A percentile compares a stretch with the other conserved stretches of the same genome.
Evolutionary conservation across 2,113 vertebrate genomes (phyloP).

Genomic region (Lamprotornis superbus): DNA sequence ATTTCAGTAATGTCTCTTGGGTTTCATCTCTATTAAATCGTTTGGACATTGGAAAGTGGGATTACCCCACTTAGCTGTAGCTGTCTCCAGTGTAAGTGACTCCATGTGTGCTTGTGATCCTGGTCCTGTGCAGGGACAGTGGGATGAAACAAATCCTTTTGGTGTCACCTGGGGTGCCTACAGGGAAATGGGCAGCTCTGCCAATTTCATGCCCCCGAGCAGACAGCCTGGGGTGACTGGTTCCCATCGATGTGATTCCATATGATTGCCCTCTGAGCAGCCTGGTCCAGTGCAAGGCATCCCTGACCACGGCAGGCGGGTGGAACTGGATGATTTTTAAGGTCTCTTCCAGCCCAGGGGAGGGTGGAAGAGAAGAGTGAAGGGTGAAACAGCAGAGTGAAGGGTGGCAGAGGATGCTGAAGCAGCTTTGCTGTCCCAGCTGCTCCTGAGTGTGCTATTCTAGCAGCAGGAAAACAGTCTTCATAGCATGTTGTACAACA

Average conservation of each 20-base stretch:
- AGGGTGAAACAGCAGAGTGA: background rate
- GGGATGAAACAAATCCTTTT: background rate
- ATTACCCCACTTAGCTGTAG: background rate
- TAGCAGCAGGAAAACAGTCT: background rate
- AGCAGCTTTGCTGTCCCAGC: background rate
- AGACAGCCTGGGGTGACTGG: background rate
- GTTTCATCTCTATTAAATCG: conserved; percentile 20
- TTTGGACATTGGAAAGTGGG: conserved; percentile 1
- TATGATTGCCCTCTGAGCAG: background rate
- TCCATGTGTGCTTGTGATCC: background rate
- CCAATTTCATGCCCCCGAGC: accelerated
- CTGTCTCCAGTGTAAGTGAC: background rate
- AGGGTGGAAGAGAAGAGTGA: background rate
- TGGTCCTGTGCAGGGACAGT: background rate
- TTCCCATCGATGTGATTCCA: background rate
- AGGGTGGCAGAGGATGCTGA: background rate
- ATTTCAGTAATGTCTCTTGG: background rate
- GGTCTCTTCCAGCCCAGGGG: background rate
- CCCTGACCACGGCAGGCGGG: background rate
- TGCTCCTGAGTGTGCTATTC: background rate
- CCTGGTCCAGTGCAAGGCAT: background rate
- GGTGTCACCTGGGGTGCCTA: background rate
- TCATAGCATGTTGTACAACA: background rate
- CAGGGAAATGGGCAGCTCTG: background rate
- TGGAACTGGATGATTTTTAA: background rate